Evolutionary conservation across 2,888 invertebrate genomes (phyloP), one percentile per base, ranked within the genome.

Genomic region (Trisateles emortualis): DNA sequence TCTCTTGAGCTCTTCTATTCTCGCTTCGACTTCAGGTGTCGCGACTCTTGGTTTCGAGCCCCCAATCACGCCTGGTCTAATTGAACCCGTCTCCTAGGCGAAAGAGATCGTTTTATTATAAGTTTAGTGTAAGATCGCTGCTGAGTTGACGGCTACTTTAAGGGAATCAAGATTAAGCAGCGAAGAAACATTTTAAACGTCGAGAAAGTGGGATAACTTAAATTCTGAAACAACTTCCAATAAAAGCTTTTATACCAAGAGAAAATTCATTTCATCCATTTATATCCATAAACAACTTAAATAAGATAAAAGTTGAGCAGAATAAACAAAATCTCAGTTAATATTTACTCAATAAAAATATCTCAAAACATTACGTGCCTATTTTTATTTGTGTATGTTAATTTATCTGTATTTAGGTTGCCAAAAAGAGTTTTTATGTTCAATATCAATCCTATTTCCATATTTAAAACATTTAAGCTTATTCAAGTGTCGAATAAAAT

Each of bases 31-130:
- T 84, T 98, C 98, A 1, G 97, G 97, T 6, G 98, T 98, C 17
- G 98, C 97, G 6, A 98, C 97, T 56, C 98, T 94, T 3, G 98
- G 98, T 84, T 98, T 98, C 47, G 97, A 97, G 10, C 98, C 98
- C 1, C 98, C 98, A 86, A 98, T 98, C 45, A 98, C 97, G 24
- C 98, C 98, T 1, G 99, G 99, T 55, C 98, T 94, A 73, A 99
- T 98, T 76, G 97, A 97, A 56, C 99, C 99, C 35, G 98, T 99
- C 91, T 99, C 98, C 93, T 97, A 95, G 74, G 72, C 71, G 65
- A 74, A 49, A 70, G 52, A 64, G 58, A 72, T 74, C 66, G 68
- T 68, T 67, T 64, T 67, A 59, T 47, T 53, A 52, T 52, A 58
- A 59, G 53, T 55, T 59, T 44, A 47, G 3, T 40, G 30, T 5